These are phyloP conservation scores for Cercopithecus petaurista DNA, from an alignment of 2,797 vertebrate species.

Conservation along the genomic window DNA sequence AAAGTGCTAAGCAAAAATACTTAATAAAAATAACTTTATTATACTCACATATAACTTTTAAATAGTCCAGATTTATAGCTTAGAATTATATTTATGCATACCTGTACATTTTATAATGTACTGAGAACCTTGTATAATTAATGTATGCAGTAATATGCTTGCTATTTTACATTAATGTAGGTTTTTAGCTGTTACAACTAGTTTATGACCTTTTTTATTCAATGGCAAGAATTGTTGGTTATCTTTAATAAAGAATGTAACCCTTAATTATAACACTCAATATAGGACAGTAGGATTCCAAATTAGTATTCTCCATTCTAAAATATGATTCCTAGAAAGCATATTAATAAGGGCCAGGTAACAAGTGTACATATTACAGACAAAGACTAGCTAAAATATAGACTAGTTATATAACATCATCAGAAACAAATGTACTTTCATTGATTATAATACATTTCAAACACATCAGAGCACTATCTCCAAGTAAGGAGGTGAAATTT, in stretches of 20 bases:
- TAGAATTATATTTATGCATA: conserved; percentile 4
- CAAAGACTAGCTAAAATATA: conserved; percentile 10
- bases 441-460: conserved; percentile 66
- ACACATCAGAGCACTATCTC: conserved; percentile 50
- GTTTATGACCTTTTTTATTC: not conserved
- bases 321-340: conserved; percentile 18
- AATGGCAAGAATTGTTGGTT: conserved; percentile 37
- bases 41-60: not conserved
- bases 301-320: conserved; percentile 10
- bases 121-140: not conserved
- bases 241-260: conserved; percentile 35
- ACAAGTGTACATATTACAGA: conserved; percentile 13
- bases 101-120: not conserved
- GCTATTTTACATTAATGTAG: not conserved
- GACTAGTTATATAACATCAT: not conserved
- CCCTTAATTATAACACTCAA: not conserved
- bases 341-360: not conserved
- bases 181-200: conserved; percentile 10
- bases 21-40: conserved; percentile 12
- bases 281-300: not conserved
- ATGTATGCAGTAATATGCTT: not conserved
- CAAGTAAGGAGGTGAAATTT: not conserved
- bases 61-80: not conserved
- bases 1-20: conserved; percentile 22
- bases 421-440: conserved; percentile 48